A percentile compares a stretch with the other conserved stretches of the same genome.
phyloP scores from a whole-genome alignment of 2,888 invertebrate genomes.

The Drosophila kuntzei region DNA sequence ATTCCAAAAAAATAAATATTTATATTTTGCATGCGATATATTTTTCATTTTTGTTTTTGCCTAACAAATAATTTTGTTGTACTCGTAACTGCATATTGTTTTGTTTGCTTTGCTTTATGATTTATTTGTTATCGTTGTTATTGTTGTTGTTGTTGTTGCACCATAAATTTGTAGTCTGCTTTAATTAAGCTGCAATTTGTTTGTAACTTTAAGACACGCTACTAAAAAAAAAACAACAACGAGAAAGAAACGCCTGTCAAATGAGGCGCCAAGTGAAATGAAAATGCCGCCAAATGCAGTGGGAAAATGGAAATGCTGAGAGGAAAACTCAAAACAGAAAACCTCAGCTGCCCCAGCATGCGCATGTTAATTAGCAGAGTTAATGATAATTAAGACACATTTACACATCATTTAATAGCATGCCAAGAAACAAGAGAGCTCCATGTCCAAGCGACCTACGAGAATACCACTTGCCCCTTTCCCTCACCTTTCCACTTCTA shows the following conservation, averaged over 20 bases:
- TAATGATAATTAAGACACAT: slow-evolving; percentile 70
- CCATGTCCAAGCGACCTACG: slow-evolving; percentile 14
- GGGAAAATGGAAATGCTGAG: slow-evolving; percentile 15
- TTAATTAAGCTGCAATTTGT: slow-evolving; percentile 54
- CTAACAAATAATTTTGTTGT: slow-evolving; percentile 28
- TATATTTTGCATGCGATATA: slow-evolving; percentile 32
- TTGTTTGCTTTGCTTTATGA: slow-evolving; percentile 29
- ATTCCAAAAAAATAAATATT: slow-evolving; percentile 11
- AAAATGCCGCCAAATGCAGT: slow-evolving; percentile 43
- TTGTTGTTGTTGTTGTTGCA: slow-evolving; percentile 52
- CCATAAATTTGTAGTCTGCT: slow-evolving; percentile 50
- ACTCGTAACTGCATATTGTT: slow-evolving; percentile 28
- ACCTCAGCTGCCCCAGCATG: slow-evolving; percentile 54
- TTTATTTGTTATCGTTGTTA: slow-evolving; percentile 20
- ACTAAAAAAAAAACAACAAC: slow-evolving; percentile 49
- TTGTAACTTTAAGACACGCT: slow-evolving; percentile 49
- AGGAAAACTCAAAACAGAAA: slow-evolving; percentile 14
- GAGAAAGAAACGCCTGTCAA: slow-evolving; percentile 29
- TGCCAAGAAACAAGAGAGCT: slow-evolving; percentile 25
- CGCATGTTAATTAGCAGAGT: slow-evolving; percentile 70
- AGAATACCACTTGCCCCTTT: slow-evolving; percentile 11
- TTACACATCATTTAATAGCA: slow-evolving; percentile 66
- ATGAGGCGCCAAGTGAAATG: slow-evolving; percentile 44
- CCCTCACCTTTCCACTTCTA: background rate
- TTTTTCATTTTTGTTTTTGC: background rate